Evolutionary conservation across 2,113 vertebrate species (phyloP), one percentile per base, ranked within the genome.

Genomic region (Sterrhoptilus dennistouni): DNA sequence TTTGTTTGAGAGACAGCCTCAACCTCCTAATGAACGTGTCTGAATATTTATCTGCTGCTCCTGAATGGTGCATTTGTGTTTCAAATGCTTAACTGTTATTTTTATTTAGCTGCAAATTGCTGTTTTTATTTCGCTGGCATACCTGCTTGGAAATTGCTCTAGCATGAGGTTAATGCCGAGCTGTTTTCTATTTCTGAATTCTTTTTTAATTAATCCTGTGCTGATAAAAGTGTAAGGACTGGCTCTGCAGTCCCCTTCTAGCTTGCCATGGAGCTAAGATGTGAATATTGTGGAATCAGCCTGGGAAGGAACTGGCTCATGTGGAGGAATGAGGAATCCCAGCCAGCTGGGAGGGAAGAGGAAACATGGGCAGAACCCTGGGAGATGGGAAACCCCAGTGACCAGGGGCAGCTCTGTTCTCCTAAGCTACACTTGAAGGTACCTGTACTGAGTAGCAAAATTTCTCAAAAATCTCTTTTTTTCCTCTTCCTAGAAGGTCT

Each of bases 61-160:
- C 90, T 77, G 85, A 95, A 93, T 60, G 70, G 38, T 57, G 16
- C 42, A 85, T 90, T 94, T 93, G 75, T 87, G 80, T 88, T 94
- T 91, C 90, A 95, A 87, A 94, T 88, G 75, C 70, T 93, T 95
- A 93, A 96, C 93, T 93, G 88, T 93, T 96, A 95, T 91, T 94
- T 96, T 95, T 95, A 96, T 96, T 95, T 93, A 63, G 93, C 89
- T 84, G 95, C 89, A 95, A 96, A 95, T 96, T 95, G 89, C 83
- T 91, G 89, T 53, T 95, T 96, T 87, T 91, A 95, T 91, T 84
- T 81, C 5, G 0, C 68, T 69, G 70, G 52, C 3, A 1, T 83
- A 92, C 88, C 88, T 94, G 47, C 70, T 57, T 40, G 28, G 66
- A 90, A 92, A 69, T 45, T 3, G n/a, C 70, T 90, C 18, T 31